Evolutionary conservation across 2,797 vertebrate species (phyloP).

Genomic region (Trachops cirrhosus): DNA sequence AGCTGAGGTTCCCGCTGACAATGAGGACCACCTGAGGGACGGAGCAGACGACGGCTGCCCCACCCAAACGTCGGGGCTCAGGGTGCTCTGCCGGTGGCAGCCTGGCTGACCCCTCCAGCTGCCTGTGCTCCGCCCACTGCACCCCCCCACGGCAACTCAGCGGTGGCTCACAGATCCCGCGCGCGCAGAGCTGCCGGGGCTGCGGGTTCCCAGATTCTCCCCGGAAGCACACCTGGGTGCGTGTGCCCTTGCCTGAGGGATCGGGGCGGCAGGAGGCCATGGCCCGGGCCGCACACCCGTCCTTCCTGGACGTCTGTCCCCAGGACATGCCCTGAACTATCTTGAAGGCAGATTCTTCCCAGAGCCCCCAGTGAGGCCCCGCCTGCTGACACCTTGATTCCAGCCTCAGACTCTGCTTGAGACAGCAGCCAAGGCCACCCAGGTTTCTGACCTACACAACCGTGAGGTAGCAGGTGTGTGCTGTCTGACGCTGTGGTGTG

Average conservation of each 20-base stretch:
- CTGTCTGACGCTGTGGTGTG: not conserved
- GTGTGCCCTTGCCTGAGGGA: not conserved
- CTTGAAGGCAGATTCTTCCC: not conserved
- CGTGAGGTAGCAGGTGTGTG: fast-evolving
- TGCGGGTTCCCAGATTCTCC: fast-evolving
- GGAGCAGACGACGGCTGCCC: not conserved
- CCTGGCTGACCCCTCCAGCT: not conserved
- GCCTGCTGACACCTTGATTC: not conserved
- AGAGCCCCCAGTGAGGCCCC: not conserved
- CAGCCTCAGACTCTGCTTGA: not conserved
- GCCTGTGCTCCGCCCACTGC: not conserved
- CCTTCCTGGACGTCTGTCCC: not conserved
- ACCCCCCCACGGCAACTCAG: not conserved
- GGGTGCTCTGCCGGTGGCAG: not conserved
- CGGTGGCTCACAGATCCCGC: too few species aligned
- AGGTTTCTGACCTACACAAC: not conserved
- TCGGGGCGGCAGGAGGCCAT: not conserved
- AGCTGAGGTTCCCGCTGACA: slow-evolving; percentile 95
- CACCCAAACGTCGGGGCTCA: not conserved
- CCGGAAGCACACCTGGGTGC: not conserved
- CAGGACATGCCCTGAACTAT: not conserved
- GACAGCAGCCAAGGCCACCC: not conserved
- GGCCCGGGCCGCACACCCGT: not conserved
- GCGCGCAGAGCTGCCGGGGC: not conserved
- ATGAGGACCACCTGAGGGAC: slow-evolving; percentile 88